These are phyloP conservation scores for Corapipo altera DNA, from an alignment of 2,113 vertebrate genomes.

Conservation along the genomic window DNA sequence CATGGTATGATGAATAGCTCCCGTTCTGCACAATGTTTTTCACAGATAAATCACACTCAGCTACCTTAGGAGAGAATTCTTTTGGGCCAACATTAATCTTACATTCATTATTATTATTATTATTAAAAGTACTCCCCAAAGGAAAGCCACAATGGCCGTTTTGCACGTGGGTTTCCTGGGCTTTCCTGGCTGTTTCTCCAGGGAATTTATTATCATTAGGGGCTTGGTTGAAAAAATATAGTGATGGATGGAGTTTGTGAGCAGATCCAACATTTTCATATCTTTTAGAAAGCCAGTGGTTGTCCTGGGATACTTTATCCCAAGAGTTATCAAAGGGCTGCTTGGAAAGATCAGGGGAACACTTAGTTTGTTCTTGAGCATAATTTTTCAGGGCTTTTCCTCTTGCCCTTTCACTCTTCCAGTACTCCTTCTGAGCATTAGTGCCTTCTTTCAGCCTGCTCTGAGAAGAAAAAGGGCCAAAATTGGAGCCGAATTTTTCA, in stretches of 20 bases:
- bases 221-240: conserved; percentile 38
- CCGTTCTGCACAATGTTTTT: background rate
- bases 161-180: background rate
- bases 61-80: background rate
- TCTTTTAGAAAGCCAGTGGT: conserved; percentile 12
- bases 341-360: background rate
- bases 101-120: background rate
- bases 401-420: conserved; percentile 14
- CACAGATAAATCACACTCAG: background rate
- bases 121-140: background rate
- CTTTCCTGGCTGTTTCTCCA: background rate
- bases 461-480: background rate
- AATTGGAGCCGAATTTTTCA: background rate
- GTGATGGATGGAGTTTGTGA: background rate
- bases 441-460: background rate
- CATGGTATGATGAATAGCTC: background rate
- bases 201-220: conserved; percentile 24
- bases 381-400: background rate
- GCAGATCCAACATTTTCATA: conserved; percentile 24
- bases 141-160: background rate
- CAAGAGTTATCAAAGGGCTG: background rate
- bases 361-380: background rate
- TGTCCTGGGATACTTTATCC: conserved; percentile 44
- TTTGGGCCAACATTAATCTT: background rate
- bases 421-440: background rate